Conservation (phyloP, 2,113 vertebrate species). For the Chitala chitala region DNA sequence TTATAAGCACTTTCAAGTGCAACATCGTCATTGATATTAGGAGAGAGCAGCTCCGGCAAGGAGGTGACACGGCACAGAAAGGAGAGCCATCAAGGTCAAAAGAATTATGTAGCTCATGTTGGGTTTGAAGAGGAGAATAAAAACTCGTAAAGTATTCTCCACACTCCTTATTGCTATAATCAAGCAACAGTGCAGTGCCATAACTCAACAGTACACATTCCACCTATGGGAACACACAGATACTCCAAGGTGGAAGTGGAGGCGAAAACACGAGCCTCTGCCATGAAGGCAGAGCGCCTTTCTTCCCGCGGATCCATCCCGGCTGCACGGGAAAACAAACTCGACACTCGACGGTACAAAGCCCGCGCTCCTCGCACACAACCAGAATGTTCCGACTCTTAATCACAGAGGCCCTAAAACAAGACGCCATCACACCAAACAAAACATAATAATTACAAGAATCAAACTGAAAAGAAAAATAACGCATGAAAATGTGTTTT, state of each 20-base stretch:
- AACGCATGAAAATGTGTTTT: slow-evolving; percentile 98
- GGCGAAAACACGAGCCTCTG: neutral
- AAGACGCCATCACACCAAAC: slow-evolving; percentile 75
- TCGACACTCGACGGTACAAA: slow-evolving; percentile 52
- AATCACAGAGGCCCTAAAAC: slow-evolving; percentile 99
- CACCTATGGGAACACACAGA: neutral
- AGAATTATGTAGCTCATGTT: slow-evolving; percentile 32
- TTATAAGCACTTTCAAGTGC: slow-evolving; percentile 29
- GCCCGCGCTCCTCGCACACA: slow-evolving; percentile 66
- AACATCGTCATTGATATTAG: slow-evolving; percentile 29
- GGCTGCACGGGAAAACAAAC: slow-evolving; percentile 45
- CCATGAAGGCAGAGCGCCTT: neutral
- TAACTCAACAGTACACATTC: neutral
- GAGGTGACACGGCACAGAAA: slow-evolving; percentile 2
- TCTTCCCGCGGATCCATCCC: neutral
- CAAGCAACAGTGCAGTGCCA: neutral
- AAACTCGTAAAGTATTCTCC: slow-evolving; percentile 7
- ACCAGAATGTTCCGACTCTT: slow-evolving; percentile 95
- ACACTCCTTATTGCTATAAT: neutral
- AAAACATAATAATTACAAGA: slow-evolving; percentile 75
- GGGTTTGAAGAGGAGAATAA: slow-evolving; percentile 25
- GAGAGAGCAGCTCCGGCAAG: slow-evolving; percentile 20
- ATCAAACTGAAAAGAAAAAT: slow-evolving; percentile 80
- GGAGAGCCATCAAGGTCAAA: slow-evolving; percentile 28
- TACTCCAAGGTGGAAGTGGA: neutral